phyloP scores from a whole-genome alignment of 2,797 vertebrate genomes.

The Leptatherina wallacei region DNA sequence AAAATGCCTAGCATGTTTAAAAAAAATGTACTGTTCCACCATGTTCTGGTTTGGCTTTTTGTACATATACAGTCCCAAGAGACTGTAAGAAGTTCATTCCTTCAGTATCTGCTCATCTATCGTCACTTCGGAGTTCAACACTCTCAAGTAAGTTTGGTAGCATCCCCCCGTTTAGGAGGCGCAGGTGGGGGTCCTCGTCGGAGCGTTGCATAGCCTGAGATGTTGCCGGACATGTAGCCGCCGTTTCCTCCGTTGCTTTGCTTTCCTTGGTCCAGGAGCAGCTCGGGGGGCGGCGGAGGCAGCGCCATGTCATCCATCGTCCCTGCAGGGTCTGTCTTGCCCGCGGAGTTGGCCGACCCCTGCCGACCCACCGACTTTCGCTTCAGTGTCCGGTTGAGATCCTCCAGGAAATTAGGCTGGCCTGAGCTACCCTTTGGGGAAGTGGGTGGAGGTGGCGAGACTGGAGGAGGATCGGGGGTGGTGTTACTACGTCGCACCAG shows the following conservation, averaged over 20 bases:
- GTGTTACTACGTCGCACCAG: slow-evolving; percentile 88
- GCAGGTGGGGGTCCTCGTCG: slow-evolving; percentile 92
- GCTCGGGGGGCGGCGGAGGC: slow-evolving; percentile 89
- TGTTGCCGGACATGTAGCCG: slow-evolving; percentile 87
- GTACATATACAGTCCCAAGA: slow-evolving; percentile 56
- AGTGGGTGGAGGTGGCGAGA: slow-evolving; percentile 78
- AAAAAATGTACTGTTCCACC: slow-evolving; percentile 46
- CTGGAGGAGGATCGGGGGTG: slow-evolving; percentile 85
- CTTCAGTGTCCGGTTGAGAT: slow-evolving; percentile 94
- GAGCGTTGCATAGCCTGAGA: slow-evolving; percentile 97
- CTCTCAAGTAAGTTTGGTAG: slow-evolving; percentile 92
- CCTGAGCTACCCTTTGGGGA: slow-evolving; percentile 91
- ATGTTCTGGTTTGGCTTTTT: slow-evolving; percentile 53
- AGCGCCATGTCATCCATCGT: slow-evolving; percentile 96
- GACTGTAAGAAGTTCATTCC: slow-evolving; percentile 22
- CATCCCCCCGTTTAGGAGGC: slow-evolving; percentile 93
- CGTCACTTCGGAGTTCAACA: slow-evolving; percentile 66
- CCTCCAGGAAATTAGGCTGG: slow-evolving; percentile 94
- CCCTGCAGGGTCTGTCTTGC: slow-evolving; percentile 84
- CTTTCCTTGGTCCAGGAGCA: slow-evolving; percentile 88
- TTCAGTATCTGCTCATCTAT: slow-evolving; percentile 34
- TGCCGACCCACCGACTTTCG: slow-evolving; percentile 94
- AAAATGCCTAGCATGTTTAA: slow-evolving; percentile 39
- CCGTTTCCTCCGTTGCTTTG: slow-evolving; percentile 78
- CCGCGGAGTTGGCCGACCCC: slow-evolving; percentile 85